A percentile compares a stretch with the other conserved stretches of the same genome.
Evolutionary conservation across 2,113 vertebrate species (phyloP).

Genomic region (Chlorodrepanis virens): DNA sequence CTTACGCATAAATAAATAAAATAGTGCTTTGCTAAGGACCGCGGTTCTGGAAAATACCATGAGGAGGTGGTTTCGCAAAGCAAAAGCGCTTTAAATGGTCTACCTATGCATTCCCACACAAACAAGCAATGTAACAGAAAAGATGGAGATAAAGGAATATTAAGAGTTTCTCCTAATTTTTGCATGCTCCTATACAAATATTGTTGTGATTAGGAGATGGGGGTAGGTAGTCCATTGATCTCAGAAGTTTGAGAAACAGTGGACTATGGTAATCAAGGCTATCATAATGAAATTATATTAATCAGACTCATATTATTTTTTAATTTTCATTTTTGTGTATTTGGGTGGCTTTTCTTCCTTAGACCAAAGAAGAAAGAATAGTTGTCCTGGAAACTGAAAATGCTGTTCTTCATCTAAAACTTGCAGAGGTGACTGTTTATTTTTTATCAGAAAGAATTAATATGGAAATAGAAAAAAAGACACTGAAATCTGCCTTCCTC

Average conservation of each 20-base stretch:
- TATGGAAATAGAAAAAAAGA: background rate
- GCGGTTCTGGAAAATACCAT: background rate
- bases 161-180: background rate
- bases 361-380: conserved; percentile 86
- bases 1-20: background rate
- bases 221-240: too few relatives aligned
- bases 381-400: conserved; percentile 85
- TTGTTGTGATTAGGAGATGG: accelerated
- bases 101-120: accelerated
- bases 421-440: conserved; percentile 74
- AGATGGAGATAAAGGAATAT: accelerated
- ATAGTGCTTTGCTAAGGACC: background rate
- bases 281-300: accelerated
- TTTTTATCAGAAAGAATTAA: background rate
- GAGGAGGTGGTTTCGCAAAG: background rate
- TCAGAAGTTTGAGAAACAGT: background rate
- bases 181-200: background rate
- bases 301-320: accelerated
- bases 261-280: background rate
- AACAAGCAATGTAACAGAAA: background rate
- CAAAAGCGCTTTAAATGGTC: background rate
- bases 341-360: background rate
- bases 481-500: background rate
- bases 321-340: background rate
- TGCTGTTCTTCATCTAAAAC: conserved; percentile 80